Base-by-base conservation (phyloP, 1,140 invertebrate species). In the Macrostomum lignano region DNA sequence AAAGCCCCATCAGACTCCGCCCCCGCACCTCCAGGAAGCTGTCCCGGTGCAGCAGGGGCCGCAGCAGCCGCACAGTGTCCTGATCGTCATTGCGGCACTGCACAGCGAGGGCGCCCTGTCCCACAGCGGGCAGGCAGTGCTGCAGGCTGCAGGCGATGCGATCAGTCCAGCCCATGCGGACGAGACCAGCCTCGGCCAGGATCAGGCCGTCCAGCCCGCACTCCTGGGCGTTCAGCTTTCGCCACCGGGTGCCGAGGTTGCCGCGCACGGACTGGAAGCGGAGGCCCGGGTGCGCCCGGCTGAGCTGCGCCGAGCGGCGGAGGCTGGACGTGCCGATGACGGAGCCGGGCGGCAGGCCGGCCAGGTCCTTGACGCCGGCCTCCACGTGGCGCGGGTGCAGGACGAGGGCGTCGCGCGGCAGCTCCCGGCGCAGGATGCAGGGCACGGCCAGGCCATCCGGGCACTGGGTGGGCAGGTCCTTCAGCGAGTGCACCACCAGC, bases 401-500 rank as follows among this genome's bases (percentile, higher is more conserved):
- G 7, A 91, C 71, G 25, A 91, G 64, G 17, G 74, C 78, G 65
- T 93, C 82, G 38, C 72, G 58, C 1, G 81, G 76, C 64, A 84
- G 75, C 61, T 91, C 82, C 43, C 72, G 57, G 69, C 65, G 62
- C 44, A 73, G 66, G 35, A 93, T 71, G 44, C 78, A 78, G 25
- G 78, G 82, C 45, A 93, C 72, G 11, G 70, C 69, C 59, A 88
- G 68, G 14, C 73, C 74, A n/a, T 66, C 60, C 3, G 79, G 79
- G 29, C 93, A 54, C 1, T 64, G 64, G 4, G 84, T 91, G 0
- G 84, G 82, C 36, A 94, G 58, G 60, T 93, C 86, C 63, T 94
- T 93, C 1, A 93, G 60, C 0, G 84, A 93, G 60, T 94, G 86
- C 1, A 94, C 84, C 11, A 91, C 74, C 58, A 94, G 74, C 51